Evolutionary conservation across 2,113 vertebrate species (phyloP), one percentile per base, ranked within the genome.

Genomic region (Varanus komodoensis): DNA sequence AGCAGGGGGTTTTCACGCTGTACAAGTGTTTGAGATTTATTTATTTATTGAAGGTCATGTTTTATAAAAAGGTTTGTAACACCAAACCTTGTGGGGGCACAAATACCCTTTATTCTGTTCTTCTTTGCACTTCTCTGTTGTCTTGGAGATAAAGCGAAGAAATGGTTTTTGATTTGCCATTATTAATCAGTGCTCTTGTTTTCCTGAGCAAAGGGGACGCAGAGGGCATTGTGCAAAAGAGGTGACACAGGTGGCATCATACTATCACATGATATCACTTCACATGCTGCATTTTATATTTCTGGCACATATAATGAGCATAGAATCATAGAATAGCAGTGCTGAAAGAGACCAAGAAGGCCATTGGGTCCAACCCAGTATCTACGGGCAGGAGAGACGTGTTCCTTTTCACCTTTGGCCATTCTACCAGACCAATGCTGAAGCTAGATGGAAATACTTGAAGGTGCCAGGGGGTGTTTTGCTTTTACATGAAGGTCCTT

Each of bases 31-130:
- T 29, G 38, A 50, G 14, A 80, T 81, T 81, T 54, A 29, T n/a
- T 54, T 7, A 48, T 8, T 87, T 87, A 79, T 87, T 87, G 86
- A 87, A 86, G 50, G 29, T 74, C 52, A 34, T 9, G 50, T 32
- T 50, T 86, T 34, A 52, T 84, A 21, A 52, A 44, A 73, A 73
- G 38, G 0, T 67, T 34, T 86, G 69, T n/a, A 34, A 74, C 48
- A 38, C 32, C 15, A 32, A 74, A 34, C 12, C 48, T 44, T 21
- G 14, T 86, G 32, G 29, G 2, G 34, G 81, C 3, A 71, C 14
- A 15, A 8, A 32, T 29, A 74, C n/a, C 3, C 15, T 75, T 86
- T 71, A 85, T 75, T 75, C 23, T 75, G 32, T 11, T 74, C n/a
- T 32, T 67, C 11, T 83, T 38, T 68, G 34, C 6, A 14, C 23